These are phyloP conservation scores for Synanthedon vespiformis DNA, from an alignment of 2,888 invertebrate species.

Conservation along the genomic window DNA sequence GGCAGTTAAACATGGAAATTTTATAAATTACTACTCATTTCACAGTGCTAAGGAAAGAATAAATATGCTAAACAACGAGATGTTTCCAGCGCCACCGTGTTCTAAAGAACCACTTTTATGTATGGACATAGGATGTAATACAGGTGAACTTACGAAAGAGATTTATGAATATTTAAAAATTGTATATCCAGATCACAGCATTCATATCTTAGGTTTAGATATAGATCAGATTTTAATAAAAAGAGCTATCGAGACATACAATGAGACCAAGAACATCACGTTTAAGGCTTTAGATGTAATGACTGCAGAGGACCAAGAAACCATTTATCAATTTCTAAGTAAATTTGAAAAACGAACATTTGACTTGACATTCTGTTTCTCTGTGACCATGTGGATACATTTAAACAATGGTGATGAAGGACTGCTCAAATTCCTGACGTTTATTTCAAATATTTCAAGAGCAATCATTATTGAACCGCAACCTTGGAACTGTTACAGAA, in stretches of 20 bases:
- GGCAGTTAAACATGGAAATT: conserved; percentile 84
- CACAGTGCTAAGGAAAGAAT: conserved; percentile 78
- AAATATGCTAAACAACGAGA: conserved; percentile 59
- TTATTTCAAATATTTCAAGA: conserved; percentile 62
- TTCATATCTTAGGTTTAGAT: conserved; percentile 77
- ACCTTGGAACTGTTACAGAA: conserved; percentile 86
- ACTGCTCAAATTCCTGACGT: conserved; percentile 72
- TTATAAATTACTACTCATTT: conserved; percentile 89
- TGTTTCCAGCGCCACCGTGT: conserved; percentile 31
- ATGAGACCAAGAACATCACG: conserved; percentile 48
- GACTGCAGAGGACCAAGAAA: conserved; percentile 30
- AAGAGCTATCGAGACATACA: conserved; percentile 70
- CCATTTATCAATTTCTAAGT: conserved; percentile 60
- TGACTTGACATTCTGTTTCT: conserved; percentile 82
- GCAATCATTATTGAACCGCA: conserved; percentile 84
- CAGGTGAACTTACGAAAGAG: conserved; percentile 78
- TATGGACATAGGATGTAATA: conserved; percentile 84
- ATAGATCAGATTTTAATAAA: conserved; percentile 78
- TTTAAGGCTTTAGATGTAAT: conserved; percentile 75
- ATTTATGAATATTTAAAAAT: conserved; percentile 64
- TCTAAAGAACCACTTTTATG: conserved; percentile 44
- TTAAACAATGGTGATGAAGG: conserved; percentile 84
- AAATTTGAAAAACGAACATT: conserved; percentile 57
- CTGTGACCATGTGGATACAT: conserved; percentile 93
- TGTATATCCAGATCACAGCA: conserved; percentile 34